These are phyloP conservation scores for Trematocara stigmaticum DNA, from an alignment of 2,113 vertebrate species.

Conservation along the genomic window DNA sequence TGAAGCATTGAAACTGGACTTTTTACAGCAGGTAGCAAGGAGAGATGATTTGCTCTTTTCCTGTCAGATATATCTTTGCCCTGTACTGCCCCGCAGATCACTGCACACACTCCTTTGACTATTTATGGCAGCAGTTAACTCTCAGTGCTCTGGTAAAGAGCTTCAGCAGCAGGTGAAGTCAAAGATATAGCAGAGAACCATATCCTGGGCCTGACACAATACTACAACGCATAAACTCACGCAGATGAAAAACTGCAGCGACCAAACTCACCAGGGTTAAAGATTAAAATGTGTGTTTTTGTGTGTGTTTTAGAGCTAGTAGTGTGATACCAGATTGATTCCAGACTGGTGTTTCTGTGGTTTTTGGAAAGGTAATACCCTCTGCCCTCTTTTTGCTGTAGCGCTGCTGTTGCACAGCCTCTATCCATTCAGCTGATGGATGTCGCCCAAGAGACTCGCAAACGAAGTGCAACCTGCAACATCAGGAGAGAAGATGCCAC, in stretches of 20 bases:
- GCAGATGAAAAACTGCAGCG: conserved; percentile 60
- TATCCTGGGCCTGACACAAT: conserved; percentile 57
- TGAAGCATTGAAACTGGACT: conserved; percentile 2
- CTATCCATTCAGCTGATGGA: conserved; percentile 40
- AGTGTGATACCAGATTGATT: conserved; percentile 69
- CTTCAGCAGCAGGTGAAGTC: conserved; percentile 67
- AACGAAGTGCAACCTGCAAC: conserved; percentile 28
- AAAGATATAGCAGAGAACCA: conserved; percentile 23
- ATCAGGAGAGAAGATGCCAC: conserved; percentile 3
- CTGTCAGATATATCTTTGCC: conserved; percentile 55
- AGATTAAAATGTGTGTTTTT: conserved; percentile 35
- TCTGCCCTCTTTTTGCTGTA: conserved; percentile 14
- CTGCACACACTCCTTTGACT: conserved; percentile 42
- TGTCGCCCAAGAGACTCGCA: conserved; percentile 39
- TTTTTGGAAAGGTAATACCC: conserved; percentile 45
- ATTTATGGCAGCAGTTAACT: conserved; percentile 68
- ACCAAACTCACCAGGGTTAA: conserved; percentile 36
- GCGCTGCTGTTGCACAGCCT: conserved; percentile 7
- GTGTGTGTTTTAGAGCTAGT: conserved; percentile 11
- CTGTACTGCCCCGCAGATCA: conserved; percentile 27
- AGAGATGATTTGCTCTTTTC: conserved; percentile 50
- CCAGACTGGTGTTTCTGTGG: conserved; percentile 60
- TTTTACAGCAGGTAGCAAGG: conserved; percentile 50
- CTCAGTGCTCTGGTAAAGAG: conserved; percentile 65
- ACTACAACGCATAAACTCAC: conserved; percentile 49